Conservation (phyloP, 2,113 vertebrate genomes). For the Calypte anna region DNA sequence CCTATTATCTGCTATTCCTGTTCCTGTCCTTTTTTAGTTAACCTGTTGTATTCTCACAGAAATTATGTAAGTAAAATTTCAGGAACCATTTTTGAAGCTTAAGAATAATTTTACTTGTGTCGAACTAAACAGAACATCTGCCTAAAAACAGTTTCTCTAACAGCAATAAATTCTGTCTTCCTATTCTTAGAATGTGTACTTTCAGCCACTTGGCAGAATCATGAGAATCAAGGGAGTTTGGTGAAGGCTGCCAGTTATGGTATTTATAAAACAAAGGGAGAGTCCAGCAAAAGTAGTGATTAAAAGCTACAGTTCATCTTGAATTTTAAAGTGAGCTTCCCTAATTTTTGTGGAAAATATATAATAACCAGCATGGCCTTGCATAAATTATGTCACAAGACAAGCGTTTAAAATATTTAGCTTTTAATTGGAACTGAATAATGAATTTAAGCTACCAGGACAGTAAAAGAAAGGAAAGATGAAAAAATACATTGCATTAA, state of each 20-base stretch:
- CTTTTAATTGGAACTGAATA: not conserved
- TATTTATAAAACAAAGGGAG: not conserved
- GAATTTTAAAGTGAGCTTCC: not conserved
- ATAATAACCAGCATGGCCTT: not conserved
- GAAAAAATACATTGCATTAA: not conserved
- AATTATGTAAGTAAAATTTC: not conserved
- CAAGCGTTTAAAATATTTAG: not conserved
- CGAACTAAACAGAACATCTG: not conserved
- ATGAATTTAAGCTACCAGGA: not conserved
- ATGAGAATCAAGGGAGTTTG: not conserved
- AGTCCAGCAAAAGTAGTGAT: not conserved
- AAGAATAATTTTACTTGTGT: not conserved
- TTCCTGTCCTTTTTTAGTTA: not conserved
- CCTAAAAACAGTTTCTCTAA: not conserved
- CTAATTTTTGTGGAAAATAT: not conserved
- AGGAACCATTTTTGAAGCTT: not conserved
- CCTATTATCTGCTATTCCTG: not conserved
- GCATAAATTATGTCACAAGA: not conserved
- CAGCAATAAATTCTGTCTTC: not conserved
- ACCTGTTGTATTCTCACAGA: not conserved
- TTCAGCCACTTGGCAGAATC: not conserved
- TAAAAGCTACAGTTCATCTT: not conserved
- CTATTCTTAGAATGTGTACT: not conserved
- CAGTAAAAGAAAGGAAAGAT: not conserved
- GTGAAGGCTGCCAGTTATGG: not conserved